phyloP scores from a whole-genome alignment of 2,113 vertebrate species.

The Anser brachyrhynchus region DNA sequence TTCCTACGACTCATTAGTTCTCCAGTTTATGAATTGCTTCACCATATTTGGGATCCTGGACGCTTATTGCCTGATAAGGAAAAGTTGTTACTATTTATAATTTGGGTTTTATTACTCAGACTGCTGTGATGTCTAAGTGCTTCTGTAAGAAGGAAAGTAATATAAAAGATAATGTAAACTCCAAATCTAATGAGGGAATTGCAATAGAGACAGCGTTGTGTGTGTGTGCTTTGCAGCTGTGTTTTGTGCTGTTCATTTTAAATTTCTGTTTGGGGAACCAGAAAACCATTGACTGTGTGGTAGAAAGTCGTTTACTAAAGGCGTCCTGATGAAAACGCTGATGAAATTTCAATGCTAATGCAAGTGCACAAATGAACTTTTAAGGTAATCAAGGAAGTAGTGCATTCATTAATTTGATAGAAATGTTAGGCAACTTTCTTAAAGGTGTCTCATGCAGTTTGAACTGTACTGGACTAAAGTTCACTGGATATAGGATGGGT shows the following conservation, averaged over 20 bases:
- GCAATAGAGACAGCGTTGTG: not conserved
- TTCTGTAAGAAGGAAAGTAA: not conserved
- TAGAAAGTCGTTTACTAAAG: not conserved
- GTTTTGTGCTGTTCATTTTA: not conserved
- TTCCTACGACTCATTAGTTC: not conserved
- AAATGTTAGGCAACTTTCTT: not conserved
- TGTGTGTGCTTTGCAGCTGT: not conserved
- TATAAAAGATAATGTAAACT: not conserved
- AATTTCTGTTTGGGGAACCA: not conserved
- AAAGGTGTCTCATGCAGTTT: not conserved
- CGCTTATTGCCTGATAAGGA: not conserved
- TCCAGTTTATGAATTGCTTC: not conserved
- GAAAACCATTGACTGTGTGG: not conserved
- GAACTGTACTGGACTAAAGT: not conserved
- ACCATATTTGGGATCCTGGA: conserved; percentile 25
- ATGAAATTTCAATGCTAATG: not conserved
- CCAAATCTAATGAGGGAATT: not conserved
- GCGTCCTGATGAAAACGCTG: not conserved
- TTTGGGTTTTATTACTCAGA: not conserved
- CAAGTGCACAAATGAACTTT: not conserved
- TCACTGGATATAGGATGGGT: not conserved
- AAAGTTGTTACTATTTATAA: conserved; percentile 19
- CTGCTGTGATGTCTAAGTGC: not conserved
- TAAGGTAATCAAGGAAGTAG: not conserved
- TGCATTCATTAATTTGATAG: not conserved